Evolutionary conservation across 2,113 vertebrate species (phyloP).

Genomic region (Eonycteris spelaea): DNA sequence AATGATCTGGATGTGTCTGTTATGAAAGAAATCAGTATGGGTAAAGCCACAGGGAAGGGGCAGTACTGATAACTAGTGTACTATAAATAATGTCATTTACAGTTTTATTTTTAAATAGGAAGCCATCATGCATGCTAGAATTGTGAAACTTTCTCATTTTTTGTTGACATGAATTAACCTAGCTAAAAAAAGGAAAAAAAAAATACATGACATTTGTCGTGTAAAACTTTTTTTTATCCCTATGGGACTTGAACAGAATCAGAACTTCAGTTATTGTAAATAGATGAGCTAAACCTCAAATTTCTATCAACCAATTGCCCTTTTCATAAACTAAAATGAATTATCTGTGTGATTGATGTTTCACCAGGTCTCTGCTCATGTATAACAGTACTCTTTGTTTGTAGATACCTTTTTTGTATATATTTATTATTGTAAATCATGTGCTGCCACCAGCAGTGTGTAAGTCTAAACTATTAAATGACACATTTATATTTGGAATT

Average conservation of each 20-base stretch:
- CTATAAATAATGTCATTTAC: constrained; percentile 70
- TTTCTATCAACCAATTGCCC: constrained; percentile 83
- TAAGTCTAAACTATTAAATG: constrained; percentile 93
- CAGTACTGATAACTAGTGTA: constrained; percentile 87
- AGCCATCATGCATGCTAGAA: constrained; percentile 94
- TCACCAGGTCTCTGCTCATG: constrained; percentile 86
- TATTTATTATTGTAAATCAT: constrained; percentile 92
- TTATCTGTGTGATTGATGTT: constrained; percentile 91
- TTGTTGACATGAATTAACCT: constrained; percentile 89
- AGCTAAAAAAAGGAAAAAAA: constrained; percentile 81
- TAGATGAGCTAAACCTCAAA: constrained; percentile 84
- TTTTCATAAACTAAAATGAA: constrained; percentile 88
- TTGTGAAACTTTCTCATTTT: constrained; percentile 86
- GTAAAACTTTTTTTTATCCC: constrained; percentile 90
- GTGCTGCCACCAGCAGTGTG: constrained; percentile 94
- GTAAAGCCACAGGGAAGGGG: constrained; percentile 80
- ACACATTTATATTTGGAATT: constrained; percentile 90
- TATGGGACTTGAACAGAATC: constrained; percentile 91
- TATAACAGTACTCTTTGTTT: constrained; percentile 87
- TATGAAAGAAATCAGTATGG: constrained; percentile 78
- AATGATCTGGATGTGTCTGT: constrained; percentile 77
- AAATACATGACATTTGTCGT: constrained; percentile 87
- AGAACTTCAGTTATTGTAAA: constrained; percentile 87
- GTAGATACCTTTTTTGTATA: constrained; percentile 90
- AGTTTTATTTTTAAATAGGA: constrained; percentile 83